Conservation (phyloP, 1,140 invertebrate genomes). For the Drosophila sproati region DNA sequence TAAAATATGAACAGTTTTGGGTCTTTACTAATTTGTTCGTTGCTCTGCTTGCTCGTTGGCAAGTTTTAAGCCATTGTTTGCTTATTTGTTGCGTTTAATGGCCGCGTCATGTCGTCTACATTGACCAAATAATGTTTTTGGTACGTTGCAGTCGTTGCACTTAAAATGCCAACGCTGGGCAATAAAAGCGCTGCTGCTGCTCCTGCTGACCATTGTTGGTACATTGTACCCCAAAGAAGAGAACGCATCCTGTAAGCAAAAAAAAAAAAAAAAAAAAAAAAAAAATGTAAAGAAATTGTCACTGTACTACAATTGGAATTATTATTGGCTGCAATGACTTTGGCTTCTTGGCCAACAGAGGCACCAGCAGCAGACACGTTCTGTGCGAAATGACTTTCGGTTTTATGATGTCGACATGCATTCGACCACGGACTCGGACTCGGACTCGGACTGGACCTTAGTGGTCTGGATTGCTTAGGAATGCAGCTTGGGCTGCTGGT, state of each 20-base stretch:
- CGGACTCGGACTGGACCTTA: conserved; percentile 27
- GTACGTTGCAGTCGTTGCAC: conserved; percentile 57
- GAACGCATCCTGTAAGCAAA: conserved; percentile 46
- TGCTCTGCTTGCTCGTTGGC: conserved; percentile 34
- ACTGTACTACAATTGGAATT: conserved; percentile 83
- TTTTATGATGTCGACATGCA: conserved; percentile 83
- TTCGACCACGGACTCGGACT: conserved; percentile 23
- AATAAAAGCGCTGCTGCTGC: conserved; percentile 67
- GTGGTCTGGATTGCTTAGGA: conserved; percentile 27
- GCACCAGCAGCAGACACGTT: conserved; percentile 63
- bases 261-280: conserved; percentile 15
- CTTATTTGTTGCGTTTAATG: conserved; percentile 84
- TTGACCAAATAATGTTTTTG: conserved; percentile 80
- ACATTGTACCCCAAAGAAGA: conserved; percentile 75
- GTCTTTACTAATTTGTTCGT: conserved; percentile 57
- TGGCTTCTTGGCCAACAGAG: conserved; percentile 72
- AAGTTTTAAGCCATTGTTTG: conserved; percentile 68
- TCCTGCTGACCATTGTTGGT: conserved; percentile 76
- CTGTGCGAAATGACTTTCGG: conserved; percentile 81
- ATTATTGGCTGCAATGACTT: conserved; percentile 83
- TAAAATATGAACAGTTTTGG: conserved; percentile 2
- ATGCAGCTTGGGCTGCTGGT: conserved; percentile 31
- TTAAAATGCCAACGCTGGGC: conserved; percentile 75
- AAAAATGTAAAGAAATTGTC: conserved; percentile 67
- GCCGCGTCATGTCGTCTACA: conserved; percentile 82